Evolutionary conservation across 1,140 invertebrate genomes (phyloP), one percentile per base, ranked within the genome.

Genomic region (Popillia japonica): DNA sequence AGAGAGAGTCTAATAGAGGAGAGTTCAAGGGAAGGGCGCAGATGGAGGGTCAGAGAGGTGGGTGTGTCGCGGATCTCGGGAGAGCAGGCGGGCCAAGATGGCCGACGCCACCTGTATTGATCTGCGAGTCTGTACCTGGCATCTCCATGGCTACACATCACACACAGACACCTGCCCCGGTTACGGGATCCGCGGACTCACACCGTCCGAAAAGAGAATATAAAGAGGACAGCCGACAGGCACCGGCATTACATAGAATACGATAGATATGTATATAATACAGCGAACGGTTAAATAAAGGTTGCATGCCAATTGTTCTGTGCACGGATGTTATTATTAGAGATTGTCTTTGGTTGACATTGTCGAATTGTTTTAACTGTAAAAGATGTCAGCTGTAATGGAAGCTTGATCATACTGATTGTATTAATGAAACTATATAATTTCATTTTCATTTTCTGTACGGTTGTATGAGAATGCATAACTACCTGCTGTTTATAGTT

Each of bases 1-100:
- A 68, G 20, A 72, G 9, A 34, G 9, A 14, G 23, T 42, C 17
- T 74, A 22, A 41, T 3, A 74, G 20, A 74, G 34, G 72, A 74
- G 42, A 74, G 72, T 48, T 41, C 22, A 68, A 68, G 75, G 41
- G 42, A 68, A 78, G 75, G 76, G 79, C 40, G 72, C 59, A 75
- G 77, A 78, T 72, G 78, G 55, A 75, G 78, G 78, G 81, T 77
- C 78, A 79, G 81, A 78, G 79, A 77, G 78, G 76, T 64, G 83
- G 83, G 83, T 83, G 83, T 81, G 83, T 83, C 79, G 72, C 75
- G 80, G 82, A 85, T 85, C 84, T 86, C 85, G 83, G 81, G 85
- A 86, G 85, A 86, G 85, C 84, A 84, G 83, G 83, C 82, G 82
- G 82, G 83, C 83, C 83, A 86, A 86, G 83, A 86, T 86, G 85